These are phyloP conservation scores for Cygnus buccinator DNA, from an alignment of 2,113 vertebrate genomes.

Conservation along the genomic window DNA sequence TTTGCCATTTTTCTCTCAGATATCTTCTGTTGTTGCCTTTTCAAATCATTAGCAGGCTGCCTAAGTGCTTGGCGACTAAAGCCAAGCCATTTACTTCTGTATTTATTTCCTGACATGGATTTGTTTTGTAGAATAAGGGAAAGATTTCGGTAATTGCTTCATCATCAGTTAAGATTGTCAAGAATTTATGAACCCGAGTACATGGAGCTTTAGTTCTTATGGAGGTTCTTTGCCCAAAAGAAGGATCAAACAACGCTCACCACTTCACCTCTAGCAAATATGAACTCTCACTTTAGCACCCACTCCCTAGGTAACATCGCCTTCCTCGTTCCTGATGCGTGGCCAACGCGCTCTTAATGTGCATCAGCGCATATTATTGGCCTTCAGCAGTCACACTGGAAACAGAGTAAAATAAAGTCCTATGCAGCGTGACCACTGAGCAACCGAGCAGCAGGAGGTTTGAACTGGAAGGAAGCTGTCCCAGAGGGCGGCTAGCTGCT, in stretches of 20 bases:
- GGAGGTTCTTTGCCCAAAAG: background rate
- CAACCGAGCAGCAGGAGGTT: rapidly evolving
- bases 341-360: rapidly evolving
- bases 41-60: background rate
- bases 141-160: background rate
- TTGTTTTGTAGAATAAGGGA: background rate
- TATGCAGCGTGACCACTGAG: rapidly evolving
- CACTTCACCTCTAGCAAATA: background rate
- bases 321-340: rapidly evolving
- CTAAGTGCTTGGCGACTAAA: background rate
- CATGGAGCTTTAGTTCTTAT: rapidly evolving
- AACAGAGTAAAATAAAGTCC: rapidly evolving
- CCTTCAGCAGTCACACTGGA: rapidly evolving
- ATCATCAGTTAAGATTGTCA: background rate
- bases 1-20: background rate
- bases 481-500: rapidly evolving
- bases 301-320: background rate
- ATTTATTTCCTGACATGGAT: background rate
- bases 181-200: background rate
- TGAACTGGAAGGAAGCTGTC: background rate
- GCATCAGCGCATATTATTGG: rapidly evolving
- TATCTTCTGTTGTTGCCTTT: background rate
- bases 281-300: background rate
- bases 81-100: background rate
- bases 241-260: rapidly evolving